These are phyloP conservation scores for Polia nebulosa DNA, from an alignment of 2,888 invertebrate species.

Conservation along the genomic window DNA sequence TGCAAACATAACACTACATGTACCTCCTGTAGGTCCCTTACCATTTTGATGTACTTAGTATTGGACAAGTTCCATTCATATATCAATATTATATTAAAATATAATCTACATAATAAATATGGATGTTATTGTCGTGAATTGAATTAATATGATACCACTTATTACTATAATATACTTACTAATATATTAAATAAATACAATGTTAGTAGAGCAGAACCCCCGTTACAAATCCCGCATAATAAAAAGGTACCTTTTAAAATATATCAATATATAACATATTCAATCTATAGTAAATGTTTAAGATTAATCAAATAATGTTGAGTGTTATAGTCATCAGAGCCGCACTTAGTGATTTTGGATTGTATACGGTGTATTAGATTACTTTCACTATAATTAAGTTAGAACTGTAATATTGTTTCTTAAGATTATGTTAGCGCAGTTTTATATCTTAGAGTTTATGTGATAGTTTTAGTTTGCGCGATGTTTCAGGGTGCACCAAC, in stretches of 20 bases:
- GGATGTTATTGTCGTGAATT: conserved; percentile 63
- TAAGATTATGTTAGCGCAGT: conserved; percentile 31
- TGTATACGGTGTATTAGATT: conserved; percentile 39
- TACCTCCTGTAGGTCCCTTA: conserved; percentile 39
- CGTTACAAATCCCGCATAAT: conserved; percentile 27
- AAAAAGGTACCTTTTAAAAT: conserved; percentile 36
- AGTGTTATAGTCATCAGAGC: conserved; percentile 57
- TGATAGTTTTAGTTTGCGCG: conserved; percentile 12
- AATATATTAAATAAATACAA: conserved; percentile 38
- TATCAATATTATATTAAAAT: conserved; percentile 57
- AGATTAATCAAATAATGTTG: conserved; percentile 50
- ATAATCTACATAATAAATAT: conserved; percentile 54
- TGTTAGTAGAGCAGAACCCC: conserved; percentile 58
- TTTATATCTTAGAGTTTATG: conserved; percentile 23
- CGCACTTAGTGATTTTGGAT: conserved; percentile 33
- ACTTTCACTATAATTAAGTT: conserved; percentile 27
- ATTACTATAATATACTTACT: conserved; percentile 40
- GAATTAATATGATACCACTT: conserved; percentile 50
- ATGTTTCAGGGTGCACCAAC: conserved; percentile 23
- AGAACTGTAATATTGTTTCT: background rate
- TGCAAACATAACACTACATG: conserved; percentile 24
- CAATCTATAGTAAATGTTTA: conserved; percentile 56
- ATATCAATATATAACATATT: conserved; percentile 44
- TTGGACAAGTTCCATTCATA: conserved; percentile 59
- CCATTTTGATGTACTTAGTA: conserved; percentile 54